phyloP scores from a whole-genome alignment of 2,113 vertebrate genomes.

The Hippocampus comes region DNA sequence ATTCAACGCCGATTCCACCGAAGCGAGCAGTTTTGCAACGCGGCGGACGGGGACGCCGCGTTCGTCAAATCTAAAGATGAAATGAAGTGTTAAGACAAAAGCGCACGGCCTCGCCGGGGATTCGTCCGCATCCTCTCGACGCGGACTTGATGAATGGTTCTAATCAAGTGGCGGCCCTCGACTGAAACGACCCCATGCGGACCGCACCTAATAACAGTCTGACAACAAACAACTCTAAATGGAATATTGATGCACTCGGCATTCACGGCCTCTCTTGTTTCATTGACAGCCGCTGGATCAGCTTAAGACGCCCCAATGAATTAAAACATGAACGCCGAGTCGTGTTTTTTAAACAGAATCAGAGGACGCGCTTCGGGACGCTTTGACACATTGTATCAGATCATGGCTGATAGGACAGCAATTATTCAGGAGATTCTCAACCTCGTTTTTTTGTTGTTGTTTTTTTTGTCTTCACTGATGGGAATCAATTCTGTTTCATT shows the following conservation, averaged over 20 bases:
- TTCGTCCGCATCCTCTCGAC: conserved; percentile 41
- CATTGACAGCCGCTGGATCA: conserved; percentile 14
- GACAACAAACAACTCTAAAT: conserved; percentile 55
- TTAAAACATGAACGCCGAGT: neutral
- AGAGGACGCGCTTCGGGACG: neutral
- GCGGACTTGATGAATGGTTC: conserved; percentile 62
- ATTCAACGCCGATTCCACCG: conserved; percentile 31
- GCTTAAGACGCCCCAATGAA: neutral
- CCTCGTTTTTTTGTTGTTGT: neutral
- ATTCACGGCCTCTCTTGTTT: conserved; percentile 7
- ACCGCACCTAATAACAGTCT: conserved; percentile 53
- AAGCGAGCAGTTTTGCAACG: conserved; percentile 31
- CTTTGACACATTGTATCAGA: neutral
- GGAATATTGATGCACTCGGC: conserved; percentile 48
- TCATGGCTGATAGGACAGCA: neutral
- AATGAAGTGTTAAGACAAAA: conserved; percentile 58
- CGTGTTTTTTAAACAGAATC: neutral
- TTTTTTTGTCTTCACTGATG: neutral
- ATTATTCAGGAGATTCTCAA: neutral
- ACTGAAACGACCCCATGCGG: conserved; percentile 46
- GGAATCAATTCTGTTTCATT: conserved; percentile 31
- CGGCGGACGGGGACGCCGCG: conserved; percentile 31
- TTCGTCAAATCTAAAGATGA: conserved; percentile 55
- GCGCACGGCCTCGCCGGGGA: conserved; percentile 40
- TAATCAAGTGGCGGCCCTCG: conserved; percentile 64